phyloP scores from a whole-genome alignment of 2,888 invertebrate genomes.

The Helobdella robusta region DNA sequence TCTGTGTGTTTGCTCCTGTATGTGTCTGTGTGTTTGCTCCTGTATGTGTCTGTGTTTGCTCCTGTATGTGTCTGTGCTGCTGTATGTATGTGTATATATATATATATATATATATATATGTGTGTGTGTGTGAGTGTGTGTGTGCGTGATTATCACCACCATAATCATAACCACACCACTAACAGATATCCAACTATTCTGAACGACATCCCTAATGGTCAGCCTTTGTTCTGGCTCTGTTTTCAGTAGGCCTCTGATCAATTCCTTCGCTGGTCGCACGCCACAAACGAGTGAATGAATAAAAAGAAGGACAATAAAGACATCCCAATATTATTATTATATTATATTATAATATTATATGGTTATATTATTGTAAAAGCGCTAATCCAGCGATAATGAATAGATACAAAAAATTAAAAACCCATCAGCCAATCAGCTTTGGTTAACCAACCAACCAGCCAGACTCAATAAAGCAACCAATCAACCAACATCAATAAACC shows the following conservation, averaged over 20 bases:
- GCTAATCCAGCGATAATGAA: no score
- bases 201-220: slow-evolving; percentile 79
- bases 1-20: neutral
- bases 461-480: neutral
- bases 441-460: neutral
- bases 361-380: no score
- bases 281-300: no score
- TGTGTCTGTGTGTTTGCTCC: neutral
- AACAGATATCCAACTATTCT: slow-evolving; percentile 76
- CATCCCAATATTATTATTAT: no score
- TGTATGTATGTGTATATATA: no score
- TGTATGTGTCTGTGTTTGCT: neutral
- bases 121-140: no score
- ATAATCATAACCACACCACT: no score
- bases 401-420: neutral
- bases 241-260: slow-evolving; percentile 84
- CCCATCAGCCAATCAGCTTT: neutral
- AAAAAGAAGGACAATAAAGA: no score
- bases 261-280: slow-evolving; percentile 63
- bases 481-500: neutral
- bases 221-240: slow-evolving; percentile 83
- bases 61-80: no score
- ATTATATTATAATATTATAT: no score
- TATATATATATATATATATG: no score
- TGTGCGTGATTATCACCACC: no score